Conservation (phyloP, 1,140 invertebrate species). For the Dermatophagoides farinae region DNA sequence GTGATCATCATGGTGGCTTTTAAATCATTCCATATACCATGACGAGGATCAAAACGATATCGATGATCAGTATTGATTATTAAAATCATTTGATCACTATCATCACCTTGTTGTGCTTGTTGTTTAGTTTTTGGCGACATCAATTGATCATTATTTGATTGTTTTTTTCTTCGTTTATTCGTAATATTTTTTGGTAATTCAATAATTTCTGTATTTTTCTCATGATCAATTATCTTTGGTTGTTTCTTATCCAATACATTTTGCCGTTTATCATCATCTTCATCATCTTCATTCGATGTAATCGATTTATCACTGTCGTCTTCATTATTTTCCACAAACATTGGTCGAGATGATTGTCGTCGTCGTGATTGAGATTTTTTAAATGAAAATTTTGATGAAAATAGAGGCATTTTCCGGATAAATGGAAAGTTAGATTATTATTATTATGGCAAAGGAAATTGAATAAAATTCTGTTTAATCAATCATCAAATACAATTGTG, state of each 20-base stretch:
- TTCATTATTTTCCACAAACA: background rate
- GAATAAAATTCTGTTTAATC: too few relatives aligned
- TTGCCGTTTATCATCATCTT: background rate
- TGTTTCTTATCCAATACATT: background rate
- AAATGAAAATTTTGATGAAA: constrained; percentile 8
- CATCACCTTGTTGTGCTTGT: background rate
- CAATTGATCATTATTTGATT: background rate
- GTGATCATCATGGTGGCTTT: background rate
- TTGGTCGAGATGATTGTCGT: background rate
- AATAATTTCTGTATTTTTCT: background rate
- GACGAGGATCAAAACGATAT: background rate
- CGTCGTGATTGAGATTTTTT: constrained; percentile 4
- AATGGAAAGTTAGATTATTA: too few relatives aligned
- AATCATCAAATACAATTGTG: background rate
- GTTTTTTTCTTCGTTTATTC: background rate
- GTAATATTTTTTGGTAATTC: background rate
- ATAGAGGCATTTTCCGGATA: constrained; percentile 1
- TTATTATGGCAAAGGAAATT: too few relatives aligned
- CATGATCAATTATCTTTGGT: too few relatives aligned
- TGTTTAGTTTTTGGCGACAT: background rate
- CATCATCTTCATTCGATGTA: too few relatives aligned
- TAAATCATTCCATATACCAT: background rate
- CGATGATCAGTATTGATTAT: background rate
- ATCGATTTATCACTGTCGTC: background rate
- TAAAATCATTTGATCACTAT: background rate